Evolutionary conservation across 2,797 vertebrate species (phyloP), one percentile per base, ranked within the genome.

Genomic region (Neopelma chrysocephalum): DNA sequence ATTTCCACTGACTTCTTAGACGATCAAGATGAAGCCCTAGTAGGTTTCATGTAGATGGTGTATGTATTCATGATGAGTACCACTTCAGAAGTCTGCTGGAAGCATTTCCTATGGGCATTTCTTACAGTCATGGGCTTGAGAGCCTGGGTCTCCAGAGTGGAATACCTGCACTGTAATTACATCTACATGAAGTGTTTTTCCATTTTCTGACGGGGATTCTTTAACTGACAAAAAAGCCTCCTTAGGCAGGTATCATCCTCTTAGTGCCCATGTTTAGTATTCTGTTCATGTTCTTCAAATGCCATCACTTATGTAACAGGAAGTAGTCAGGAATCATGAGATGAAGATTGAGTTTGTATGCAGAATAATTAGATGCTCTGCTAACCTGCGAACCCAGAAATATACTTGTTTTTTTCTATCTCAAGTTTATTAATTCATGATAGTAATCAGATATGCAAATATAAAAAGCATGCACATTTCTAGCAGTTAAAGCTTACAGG

Each of bases 401-500:
- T 83, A 77, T 9, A 58, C 38, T 90, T 89, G 69, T 19, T 89
- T 79, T 90, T 91, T 78, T 31, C 62, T 90, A 50, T 71, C 70
- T 73, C 48, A 26, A n/a, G 9, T 54, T 89, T 82, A 73, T 95
- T 93, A 89, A 87, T 94, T 96, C 70, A 91, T 18, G 80, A 32
- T 91, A 90, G 38, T 70, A 94, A 78, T 93, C 83, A 89, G 76
- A 61, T 94, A 94, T 56, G 80, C 36, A 86, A 91, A 93, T 87
- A 82, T 43, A 61, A 85, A 78, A 87, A 86, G 18, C 17, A 75
- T 62, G 18, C 50, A 83, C 15, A 66, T 93, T 65, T 92, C 32
- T 53, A 62, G 62, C 62, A 57, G n/a, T 47, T 81, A 65, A 80
- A 88, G 32, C 51, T 87, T 86, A 58, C 43, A 43, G 58, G 13